Base-by-base conservation (phyloP, 2,888 invertebrate species). In the Stramonita haemastoma region DNA sequence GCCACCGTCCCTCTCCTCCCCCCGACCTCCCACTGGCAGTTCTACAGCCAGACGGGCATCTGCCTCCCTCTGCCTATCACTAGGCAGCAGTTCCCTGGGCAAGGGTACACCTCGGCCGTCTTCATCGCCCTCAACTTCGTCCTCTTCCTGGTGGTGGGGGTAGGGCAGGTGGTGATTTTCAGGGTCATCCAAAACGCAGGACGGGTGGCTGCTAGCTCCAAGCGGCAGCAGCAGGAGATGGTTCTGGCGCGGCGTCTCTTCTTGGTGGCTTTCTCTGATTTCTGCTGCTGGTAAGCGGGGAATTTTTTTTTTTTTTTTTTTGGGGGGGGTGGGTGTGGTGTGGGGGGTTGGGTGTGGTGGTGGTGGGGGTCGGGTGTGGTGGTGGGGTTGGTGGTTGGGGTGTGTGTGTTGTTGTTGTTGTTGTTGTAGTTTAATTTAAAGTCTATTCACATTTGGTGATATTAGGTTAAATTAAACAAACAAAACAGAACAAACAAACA, bases 61-160 rank as follows among this genome's bases (percentile, higher is more conserved):
- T 36, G 92, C n/a, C 90, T 95, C 13, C 90, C 94, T n/a, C 93
- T 93, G 83, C 85, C 29, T 94, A 94, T 88, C 94, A 94, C 87
- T 92, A 93, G 93, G 84, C 94, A 8, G 92, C 93, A 34, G 86
- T 81, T 81, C 34, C 81, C 81, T 4, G 81, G 81, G 32, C 81
- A 81, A 0, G 11, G 1, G 19, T 81, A 81, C 81, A 34, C 85
- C n/a, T 85, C 46, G 56, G 29, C 26, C n/a, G 29, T 85, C 29
- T 36, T 85, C 34, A 85, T 85, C 60, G 57, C 56, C 60, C 29
- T 85, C 85, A 85, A 85, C 85, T 85, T 60, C 29, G 17, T 56
- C 56, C 85, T 85, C 85, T 85, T 85, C 60, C n/a, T 56, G 26
- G 13, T 85, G 26, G n/a, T 85, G 56, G 56, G n/a, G 6, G 29